A percentile compares a stretch with the other conserved stretches of the same genome.
These are phyloP conservation scores for Bubo scandiacus DNA, from an alignment of 2,113 vertebrate species.

Conservation along the genomic window DNA sequence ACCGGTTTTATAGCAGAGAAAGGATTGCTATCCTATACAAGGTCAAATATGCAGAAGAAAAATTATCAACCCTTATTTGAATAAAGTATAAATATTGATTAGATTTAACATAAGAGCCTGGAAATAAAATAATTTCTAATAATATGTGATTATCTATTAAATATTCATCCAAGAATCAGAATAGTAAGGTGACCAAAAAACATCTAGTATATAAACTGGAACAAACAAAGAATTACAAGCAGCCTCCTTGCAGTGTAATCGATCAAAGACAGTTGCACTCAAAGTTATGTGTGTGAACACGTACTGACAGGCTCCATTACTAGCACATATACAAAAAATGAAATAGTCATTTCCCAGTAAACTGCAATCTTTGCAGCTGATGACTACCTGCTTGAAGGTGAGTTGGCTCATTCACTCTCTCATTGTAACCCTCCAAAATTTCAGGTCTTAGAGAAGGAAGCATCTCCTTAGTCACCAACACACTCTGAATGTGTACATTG, in stretches of 20 bases:
- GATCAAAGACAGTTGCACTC: conserved; percentile 53
- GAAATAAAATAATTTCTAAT: conserved; percentile 64
- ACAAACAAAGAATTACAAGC: conserved; percentile 14
- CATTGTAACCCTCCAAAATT: not conserved
- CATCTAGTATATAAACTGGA: not conserved
- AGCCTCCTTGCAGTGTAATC: conserved; percentile 7
- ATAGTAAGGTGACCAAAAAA: conserved; percentile 42
- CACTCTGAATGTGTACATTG: not conserved
- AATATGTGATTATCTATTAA: conserved; percentile 61
- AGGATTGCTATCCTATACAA: conserved; percentile 28
- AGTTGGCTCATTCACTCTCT: not conserved
- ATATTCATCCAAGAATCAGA: conserved; percentile 44
- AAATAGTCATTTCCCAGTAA: conserved; percentile 23
- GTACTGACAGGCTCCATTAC: conserved; percentile 34
- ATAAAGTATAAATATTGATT: conserved; percentile 71
- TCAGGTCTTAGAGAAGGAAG: not conserved
- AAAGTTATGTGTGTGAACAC: not conserved
- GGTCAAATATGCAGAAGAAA: conserved; percentile 25
- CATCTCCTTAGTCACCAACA: not conserved
- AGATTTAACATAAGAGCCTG: conserved; percentile 15
- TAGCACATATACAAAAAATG: not conserved
- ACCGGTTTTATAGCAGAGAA: not conserved
- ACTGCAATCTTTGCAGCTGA: not conserved
- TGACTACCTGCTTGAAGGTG: not conserved
- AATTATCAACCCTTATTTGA: conserved; percentile 15